Base-by-base conservation (phyloP, 1,140 invertebrate species). In the Apis florea region DNA sequence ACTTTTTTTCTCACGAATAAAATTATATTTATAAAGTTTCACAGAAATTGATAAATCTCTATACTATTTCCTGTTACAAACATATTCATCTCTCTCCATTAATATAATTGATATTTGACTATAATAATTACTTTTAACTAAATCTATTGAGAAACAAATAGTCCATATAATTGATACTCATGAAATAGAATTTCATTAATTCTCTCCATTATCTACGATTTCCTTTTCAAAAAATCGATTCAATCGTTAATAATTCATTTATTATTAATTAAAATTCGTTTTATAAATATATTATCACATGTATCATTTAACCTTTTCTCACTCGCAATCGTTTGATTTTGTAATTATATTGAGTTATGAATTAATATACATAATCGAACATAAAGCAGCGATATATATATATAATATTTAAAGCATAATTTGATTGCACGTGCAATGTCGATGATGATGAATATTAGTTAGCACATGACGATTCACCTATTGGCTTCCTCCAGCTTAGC, bases 401-500 rank as follows among this genome's bases (percentile, higher is more conserved):
- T 24, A 6, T 61, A 61, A 67, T 67, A 75, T 74, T 64, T 69
- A 82, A 76, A 82, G 74, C 79, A 24, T 2, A 11, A 24, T 54
- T 64, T 12, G 24, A 15, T 70, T 64, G 64, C 56, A n/a, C 80
- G 77, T 82, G 73, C 80, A 70, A 21, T n/a, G 51, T 26, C 54
- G 19, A 59, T 17, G 11, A 13, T 56, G 54, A 24, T 26, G 31
- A 26, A 75, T n/a, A 54, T 54, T 64, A 53, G 54, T 61, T n/a
- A 31, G 12, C 12, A 40, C 12, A 40, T 19, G 69, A 63, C 26
- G 56, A 72, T 87, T 91, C 90, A 96, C 96, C 95, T 96, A 93
- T 99, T 99, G 89, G 97, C 97, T 90, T 98, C 97, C 95, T 98
- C 98, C 95, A 99, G 96, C 93, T 98, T 98, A 92, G 97, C 97